phyloP scores from a whole-genome alignment of 2,113 vertebrate species.

The Sturnus vulgaris region DNA sequence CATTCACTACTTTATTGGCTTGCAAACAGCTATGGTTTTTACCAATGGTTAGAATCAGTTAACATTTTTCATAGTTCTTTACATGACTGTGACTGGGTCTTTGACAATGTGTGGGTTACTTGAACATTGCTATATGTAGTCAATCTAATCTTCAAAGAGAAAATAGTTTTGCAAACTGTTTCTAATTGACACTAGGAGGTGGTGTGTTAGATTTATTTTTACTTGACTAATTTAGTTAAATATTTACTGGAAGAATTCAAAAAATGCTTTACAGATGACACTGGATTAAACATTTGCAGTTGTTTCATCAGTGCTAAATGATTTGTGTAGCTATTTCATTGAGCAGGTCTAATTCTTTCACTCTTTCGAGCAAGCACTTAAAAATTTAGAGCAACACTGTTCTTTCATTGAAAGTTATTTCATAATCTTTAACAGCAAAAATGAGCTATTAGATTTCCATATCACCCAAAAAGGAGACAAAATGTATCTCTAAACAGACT shows the following conservation, averaged over 20 bases:
- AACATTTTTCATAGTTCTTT: background rate
- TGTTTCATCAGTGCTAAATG: background rate
- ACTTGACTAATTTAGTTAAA: background rate
- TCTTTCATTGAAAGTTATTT: background rate
- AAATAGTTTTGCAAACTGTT: background rate
- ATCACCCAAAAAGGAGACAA: background rate
- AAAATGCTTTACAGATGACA: background rate
- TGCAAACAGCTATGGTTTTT: background rate
- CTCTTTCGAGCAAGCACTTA: background rate
- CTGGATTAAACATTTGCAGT: background rate
- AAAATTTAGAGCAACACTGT: background rate
- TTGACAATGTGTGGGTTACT: background rate
- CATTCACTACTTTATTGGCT: background rate
- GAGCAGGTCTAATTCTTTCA: slow-evolving; percentile 6
- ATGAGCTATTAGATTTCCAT: background rate
- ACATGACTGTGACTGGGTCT: background rate
- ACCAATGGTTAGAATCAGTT: background rate
- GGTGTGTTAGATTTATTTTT: background rate
- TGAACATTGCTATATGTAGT: background rate
- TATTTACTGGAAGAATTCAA: background rate
- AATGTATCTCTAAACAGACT: background rate
- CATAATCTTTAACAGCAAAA: background rate
- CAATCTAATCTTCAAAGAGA: background rate
- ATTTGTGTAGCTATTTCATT: background rate
- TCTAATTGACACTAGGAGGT: background rate